Evolutionary conservation across 2,888 invertebrate species (phyloP).

Genomic region (Stramonita haemastoma): DNA sequence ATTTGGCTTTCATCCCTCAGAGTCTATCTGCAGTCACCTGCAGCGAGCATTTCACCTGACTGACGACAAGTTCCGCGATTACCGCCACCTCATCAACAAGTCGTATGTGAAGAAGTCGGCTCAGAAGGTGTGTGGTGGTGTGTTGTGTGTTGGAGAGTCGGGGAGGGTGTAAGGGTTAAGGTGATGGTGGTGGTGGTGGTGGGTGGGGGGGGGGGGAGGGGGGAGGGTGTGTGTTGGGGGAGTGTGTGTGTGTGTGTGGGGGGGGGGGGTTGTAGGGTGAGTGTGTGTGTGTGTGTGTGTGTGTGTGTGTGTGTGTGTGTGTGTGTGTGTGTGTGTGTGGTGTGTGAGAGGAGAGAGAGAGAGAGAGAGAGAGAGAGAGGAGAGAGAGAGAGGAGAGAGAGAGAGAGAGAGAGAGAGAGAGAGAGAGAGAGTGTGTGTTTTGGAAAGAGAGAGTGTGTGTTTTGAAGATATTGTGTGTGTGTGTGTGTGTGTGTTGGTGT

Average conservation of each 20-base stretch:
- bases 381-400: no score
- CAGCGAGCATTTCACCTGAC: constrained; percentile 64
- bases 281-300: constrained; percentile 16
- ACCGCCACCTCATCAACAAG: constrained; percentile 59
- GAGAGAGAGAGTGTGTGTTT: not conserved
- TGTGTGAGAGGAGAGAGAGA: not conserved
- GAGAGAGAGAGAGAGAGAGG: no score
- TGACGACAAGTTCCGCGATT: constrained; percentile 60
- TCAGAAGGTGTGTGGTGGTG: constrained; percentile 59
- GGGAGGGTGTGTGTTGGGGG: not conserved
- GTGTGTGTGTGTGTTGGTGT: no score
- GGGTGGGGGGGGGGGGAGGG: not conserved
- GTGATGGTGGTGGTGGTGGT: not conserved
- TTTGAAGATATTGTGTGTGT: no score
- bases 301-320: constrained; percentile 9
- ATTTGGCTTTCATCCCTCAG: constrained; percentile 67
- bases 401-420: constrained; percentile 11
- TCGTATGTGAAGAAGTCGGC: constrained; percentile 63
- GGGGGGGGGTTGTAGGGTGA: not conserved
- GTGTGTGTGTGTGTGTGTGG: constrained; percentile 7
- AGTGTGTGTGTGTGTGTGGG: no score
- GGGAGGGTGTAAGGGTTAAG: not conserved
- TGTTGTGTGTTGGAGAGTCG: no score
- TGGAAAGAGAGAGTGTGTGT: no score
- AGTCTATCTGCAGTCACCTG: constrained; percentile 69